Conservation (phyloP, 2,113 vertebrate species). For the Silurus asotus region DNA sequence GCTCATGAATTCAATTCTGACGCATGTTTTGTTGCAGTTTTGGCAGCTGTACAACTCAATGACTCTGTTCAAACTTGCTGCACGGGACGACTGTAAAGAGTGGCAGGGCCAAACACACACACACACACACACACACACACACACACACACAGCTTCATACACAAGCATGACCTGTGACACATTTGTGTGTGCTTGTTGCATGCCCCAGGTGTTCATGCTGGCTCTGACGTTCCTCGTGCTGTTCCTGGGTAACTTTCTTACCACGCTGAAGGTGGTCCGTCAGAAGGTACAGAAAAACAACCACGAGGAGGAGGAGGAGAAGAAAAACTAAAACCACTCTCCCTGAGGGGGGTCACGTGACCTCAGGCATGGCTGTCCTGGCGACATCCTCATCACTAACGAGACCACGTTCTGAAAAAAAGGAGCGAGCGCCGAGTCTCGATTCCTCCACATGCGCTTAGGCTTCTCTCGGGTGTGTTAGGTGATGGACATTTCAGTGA, state of each 20-base stretch:
- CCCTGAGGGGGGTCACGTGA: no score
- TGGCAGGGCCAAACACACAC: constrained; percentile 83
- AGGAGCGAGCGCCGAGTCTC: not conserved
- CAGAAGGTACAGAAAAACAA: constrained; percentile 90
- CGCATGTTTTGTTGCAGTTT: constrained; percentile 74
- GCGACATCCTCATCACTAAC: not conserved
- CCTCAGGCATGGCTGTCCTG: not conserved
- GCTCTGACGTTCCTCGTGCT: constrained; percentile 90
- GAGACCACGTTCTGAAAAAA: not conserved
- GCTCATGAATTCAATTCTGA: not conserved
- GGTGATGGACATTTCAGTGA: not conserved
- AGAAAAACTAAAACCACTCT: not conserved
- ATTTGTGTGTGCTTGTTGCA: not conserved
- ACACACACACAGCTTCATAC: not conserved
- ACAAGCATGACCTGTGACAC: not conserved
- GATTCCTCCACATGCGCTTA: not conserved
- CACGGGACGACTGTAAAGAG: constrained; percentile 88
- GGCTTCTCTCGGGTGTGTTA: not conserved
- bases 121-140: not conserved
- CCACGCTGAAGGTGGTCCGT: constrained; percentile 92
- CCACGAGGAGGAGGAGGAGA: constrained; percentile 61
- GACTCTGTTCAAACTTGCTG: constrained; percentile 86
- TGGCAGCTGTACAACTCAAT: constrained; percentile 97
- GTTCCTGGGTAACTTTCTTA: constrained; percentile 97
- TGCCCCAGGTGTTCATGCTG: constrained; percentile 88